Percentiles rank a stretch among this genome's conserved stretches.
These are phyloP conservation scores for Eristalis tenax DNA, from an alignment of 2,888 invertebrate genomes.

Conservation along the genomic window DNA sequence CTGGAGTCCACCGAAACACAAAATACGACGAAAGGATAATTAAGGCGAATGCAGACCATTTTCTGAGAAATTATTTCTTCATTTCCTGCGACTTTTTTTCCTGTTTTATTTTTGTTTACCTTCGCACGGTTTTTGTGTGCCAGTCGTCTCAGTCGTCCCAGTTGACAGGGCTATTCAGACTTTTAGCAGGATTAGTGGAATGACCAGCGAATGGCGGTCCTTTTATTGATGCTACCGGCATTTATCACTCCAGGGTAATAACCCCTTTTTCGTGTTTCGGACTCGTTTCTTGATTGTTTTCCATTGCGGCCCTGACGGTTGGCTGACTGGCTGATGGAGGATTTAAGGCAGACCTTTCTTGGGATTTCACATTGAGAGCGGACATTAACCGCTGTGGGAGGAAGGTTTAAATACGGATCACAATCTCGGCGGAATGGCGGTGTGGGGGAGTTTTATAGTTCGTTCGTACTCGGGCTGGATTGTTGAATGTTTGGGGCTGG, in stretches of 20 bases:
- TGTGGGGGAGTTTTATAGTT: neutral
- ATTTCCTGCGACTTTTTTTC: neutral
- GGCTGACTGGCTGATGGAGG: neutral
- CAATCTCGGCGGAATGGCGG: neutral
- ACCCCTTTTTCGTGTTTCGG: neutral
- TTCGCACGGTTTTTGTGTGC: neutral
- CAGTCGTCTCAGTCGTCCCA: neutral
- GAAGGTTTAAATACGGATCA: neutral
- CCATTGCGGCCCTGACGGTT: neutral
- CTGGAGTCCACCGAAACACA: neutral
- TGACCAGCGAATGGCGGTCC: slow-evolving; percentile 7
- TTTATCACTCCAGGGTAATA: slow-evolving; percentile 5
- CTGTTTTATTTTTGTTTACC: neutral
- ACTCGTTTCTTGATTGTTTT: neutral
- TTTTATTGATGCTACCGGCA: neutral
- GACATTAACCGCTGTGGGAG: neutral
- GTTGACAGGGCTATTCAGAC: neutral
- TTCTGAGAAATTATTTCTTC: slow-evolving; percentile 16
- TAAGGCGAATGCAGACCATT: slow-evolving; percentile 20
- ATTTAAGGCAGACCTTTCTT: neutral
- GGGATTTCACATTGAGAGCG: neutral
- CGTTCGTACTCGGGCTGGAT: neutral
- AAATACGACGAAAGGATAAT: slow-evolving; percentile 5
- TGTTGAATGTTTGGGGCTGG: too few relatives aligned
- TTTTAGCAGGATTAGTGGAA: slow-evolving; percentile 2